A percentile compares a stretch with the other conserved stretches of the same genome.
Conservation (phyloP, 2,888 invertebrate species). For the Conus canariensis region DNA sequence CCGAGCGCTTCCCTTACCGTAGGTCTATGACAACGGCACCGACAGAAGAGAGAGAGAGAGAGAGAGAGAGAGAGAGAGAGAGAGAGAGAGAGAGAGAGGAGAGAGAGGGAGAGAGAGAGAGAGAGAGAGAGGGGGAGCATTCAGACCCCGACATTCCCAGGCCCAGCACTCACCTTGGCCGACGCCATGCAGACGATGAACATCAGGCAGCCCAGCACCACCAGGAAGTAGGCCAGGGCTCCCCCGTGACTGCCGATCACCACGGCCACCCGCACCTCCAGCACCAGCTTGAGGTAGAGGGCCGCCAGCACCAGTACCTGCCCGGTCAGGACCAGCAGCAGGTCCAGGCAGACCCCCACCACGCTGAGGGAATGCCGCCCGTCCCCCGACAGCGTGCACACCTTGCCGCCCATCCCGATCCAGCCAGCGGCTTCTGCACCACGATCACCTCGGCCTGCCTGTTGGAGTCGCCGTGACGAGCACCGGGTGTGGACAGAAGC, state of each 20-base stretch:
- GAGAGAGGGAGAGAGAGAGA: too few relatives aligned
- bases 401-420: background rate
- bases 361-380: constrained; percentile 17
- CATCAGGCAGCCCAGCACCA: constrained; percentile 17
- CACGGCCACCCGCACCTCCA: constrained; percentile 32
- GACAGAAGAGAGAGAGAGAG: too few relatives aligned
- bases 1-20: too few relatives aligned
- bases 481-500: too few relatives aligned
- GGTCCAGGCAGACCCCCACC: background rate
- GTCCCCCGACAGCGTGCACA: background rate
- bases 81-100: too few relatives aligned
- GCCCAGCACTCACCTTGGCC: background rate
- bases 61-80: too few relatives aligned
- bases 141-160: too few relatives aligned
- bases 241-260: constrained; percentile 33
- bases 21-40: too few relatives aligned
- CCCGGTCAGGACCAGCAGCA: background rate
- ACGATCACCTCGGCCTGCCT: too few relatives aligned
- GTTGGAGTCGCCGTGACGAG: too few relatives aligned
- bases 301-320: background rate
- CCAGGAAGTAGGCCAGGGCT: constrained; percentile 31
- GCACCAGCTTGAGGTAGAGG: constrained; percentile 32
- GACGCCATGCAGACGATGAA: constrained; percentile 12
- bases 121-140: too few relatives aligned
- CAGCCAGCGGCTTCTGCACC: too few relatives aligned